phyloP scores from a whole-genome alignment of 1,140 invertebrate species.

The Drosophila nigromelanica region DNA sequence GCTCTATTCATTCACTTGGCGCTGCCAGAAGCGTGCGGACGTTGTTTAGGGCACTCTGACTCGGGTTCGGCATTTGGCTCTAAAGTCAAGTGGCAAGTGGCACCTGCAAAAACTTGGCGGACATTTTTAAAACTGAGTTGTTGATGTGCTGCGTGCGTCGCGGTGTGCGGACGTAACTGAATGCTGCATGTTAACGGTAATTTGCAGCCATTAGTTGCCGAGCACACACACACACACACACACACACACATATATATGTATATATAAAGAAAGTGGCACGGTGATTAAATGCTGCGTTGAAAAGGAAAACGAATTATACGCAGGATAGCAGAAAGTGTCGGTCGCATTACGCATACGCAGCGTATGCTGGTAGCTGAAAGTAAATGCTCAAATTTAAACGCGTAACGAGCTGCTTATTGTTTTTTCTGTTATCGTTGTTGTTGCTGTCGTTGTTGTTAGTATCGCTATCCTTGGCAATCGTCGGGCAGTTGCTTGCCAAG shows the following conservation, averaged over 20 bases:
- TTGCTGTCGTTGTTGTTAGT: constrained; percentile 10
- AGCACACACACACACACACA: constrained; percentile 15
- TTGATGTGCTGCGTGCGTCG: constrained; percentile 24
- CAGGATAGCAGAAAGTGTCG: constrained; percentile 48
- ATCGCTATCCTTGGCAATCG: constrained; percentile 44
- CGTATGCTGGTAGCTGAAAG: constrained; percentile 36
- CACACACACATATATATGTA: not conserved
- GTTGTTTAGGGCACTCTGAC: constrained; percentile 62
- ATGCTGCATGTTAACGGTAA: constrained; percentile 66
- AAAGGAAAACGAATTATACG: constrained; percentile 35
- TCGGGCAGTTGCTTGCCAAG: constrained; percentile 46
- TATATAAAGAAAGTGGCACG: constrained; percentile 7
- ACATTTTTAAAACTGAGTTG: constrained; percentile 40
- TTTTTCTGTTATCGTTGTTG: constrained; percentile 2
- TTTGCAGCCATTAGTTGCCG: constrained; percentile 73
- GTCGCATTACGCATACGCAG: constrained; percentile 68
- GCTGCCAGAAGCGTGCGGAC: constrained; percentile 73
- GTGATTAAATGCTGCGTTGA: constrained; percentile 60
- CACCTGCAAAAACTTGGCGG: constrained; percentile 49
- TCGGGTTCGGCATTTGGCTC: constrained; percentile 40
- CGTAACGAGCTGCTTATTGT: constrained; percentile 56
- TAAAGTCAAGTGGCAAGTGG: constrained; percentile 47
- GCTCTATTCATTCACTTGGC: constrained; percentile 70
- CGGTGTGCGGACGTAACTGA: constrained; percentile 38
- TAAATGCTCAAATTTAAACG: constrained; percentile 56